Evolutionary conservation across 2,797 vertebrate species (phyloP).

Genomic region (Chlorospingus flavigularis): DNA sequence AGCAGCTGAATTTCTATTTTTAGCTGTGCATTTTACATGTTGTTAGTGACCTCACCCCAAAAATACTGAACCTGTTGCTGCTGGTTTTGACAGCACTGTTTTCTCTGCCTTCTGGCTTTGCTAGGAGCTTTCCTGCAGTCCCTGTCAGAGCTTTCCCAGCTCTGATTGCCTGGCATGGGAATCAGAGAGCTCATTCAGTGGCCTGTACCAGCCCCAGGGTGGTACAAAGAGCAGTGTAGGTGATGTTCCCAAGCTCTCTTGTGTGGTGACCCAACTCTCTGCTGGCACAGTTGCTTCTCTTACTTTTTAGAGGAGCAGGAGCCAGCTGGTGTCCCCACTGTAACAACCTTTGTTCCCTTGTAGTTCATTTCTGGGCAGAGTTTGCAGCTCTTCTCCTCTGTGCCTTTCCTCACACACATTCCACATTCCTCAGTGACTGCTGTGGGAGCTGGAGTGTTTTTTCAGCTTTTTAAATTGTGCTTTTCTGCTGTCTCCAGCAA

Average conservation of each 20-base stretch:
- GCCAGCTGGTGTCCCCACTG: background rate
- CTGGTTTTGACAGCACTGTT: background rate
- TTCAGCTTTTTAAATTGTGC: background rate
- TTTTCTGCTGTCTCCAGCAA: constrained; percentile 58
- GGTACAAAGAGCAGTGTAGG: background rate
- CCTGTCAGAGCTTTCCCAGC: background rate
- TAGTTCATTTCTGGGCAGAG: background rate
- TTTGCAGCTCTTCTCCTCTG: background rate
- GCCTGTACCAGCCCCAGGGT: background rate
- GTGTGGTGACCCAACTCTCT: background rate
- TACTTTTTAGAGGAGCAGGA: background rate
- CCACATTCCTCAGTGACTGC: rapidly evolving
- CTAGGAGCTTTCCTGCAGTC: background rate
- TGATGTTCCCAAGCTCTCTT: background rate
- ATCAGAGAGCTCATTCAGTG: background rate
- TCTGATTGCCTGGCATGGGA: background rate
- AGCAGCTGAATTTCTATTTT: background rate
- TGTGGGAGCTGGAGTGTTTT: background rate
- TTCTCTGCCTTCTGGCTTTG: background rate
- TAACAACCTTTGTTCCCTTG: background rate
- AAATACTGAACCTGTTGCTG: background rate
- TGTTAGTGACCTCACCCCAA: background rate
- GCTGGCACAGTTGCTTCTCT: background rate
- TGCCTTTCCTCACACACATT: rapidly evolving
- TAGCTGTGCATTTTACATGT: background rate